Base-by-base conservation (phyloP, 2,888 invertebrate genomes). In the Torymus texanus region DNA sequence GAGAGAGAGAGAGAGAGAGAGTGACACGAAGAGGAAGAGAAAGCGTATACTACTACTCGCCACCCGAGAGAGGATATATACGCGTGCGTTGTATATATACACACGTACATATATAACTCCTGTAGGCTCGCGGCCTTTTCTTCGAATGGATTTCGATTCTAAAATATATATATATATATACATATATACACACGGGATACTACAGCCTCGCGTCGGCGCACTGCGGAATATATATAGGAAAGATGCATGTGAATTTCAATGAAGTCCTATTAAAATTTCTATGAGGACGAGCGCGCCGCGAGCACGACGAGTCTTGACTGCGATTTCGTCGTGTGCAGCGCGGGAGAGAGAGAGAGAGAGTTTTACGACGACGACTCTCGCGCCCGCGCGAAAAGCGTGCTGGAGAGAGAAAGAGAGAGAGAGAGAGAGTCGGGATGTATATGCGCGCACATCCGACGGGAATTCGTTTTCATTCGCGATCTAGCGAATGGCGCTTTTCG, bases 241-340 rank as follows among this genome's bases (percentile, higher is more conserved):
- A 75, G 75, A 55, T 41, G 62, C 75, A 53, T 29, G 67, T 73
- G 73, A 76, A 76, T 76, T 76, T 76, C 76, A 80, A 80, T 70
- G 56, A 63, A 68, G 63, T 41, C 61, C 75, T 67, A 65, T 72
- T 79, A 67, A 76, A 75, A 79, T 67, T 79, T 75, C 72, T 72
- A 79, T 76, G 75, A 76, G 74, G 63, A 66, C 13, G 29, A n/a
- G 14, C 51, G 51, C 18, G 24, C 18, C 21, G 21, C 59, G 41
- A 18, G 41, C 41, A 41, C 41, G 21, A 1, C 41, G 51, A 66
- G 16, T 72, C 61, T 75, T 67, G 8, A 61, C 59, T 18, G 62
- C 68, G 75, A 68, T 68, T 68, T 56, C 59, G 18, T 61, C 58
- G 56, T 12, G 21, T 41, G 41, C 41, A 13, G 66, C 68, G 41